Evolutionary conservation across 2,888 invertebrate species (phyloP).

Genomic region (Diaperis boleti): DNA sequence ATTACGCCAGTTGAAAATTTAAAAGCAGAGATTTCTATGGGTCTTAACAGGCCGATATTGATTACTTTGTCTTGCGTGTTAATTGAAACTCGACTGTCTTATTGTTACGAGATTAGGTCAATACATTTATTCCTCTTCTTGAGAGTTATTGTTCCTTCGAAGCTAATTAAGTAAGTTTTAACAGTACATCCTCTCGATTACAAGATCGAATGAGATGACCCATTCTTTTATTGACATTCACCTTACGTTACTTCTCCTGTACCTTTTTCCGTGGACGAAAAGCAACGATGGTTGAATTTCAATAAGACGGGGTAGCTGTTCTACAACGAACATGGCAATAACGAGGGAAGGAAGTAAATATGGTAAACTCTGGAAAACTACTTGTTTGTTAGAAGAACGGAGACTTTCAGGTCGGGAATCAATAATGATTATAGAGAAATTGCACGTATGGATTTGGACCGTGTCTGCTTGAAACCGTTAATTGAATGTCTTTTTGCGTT

Average conservation of each 20-base stretch:
- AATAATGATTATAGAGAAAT: too few species aligned
- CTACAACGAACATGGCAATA: neutral
- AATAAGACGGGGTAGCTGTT: neutral
- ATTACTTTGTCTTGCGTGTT: conserved; percentile 22
- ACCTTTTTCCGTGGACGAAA: neutral
- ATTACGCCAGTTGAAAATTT: neutral
- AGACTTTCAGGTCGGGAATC: too few species aligned
- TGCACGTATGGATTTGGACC: too few species aligned
- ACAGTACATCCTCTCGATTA: neutral
- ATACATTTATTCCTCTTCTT: neutral
- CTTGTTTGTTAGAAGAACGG: too few species aligned
- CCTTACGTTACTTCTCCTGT: neutral
- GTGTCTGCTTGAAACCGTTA: too few species aligned
- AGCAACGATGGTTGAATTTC: conserved; percentile 7
- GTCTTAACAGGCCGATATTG: conserved; percentile 20
- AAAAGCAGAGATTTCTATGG: conserved; percentile 1
- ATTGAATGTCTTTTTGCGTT: too few species aligned
- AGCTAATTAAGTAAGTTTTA: neutral
- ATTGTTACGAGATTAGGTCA: conserved; percentile 15
- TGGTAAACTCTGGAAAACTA: too few species aligned
- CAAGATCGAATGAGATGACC: conserved; percentile 1
- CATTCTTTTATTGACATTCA: conserved; percentile 6
- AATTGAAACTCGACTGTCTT: conserved; percentile 19
- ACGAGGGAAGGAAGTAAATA: neutral
- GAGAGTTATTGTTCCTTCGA: conserved; percentile 8